Percentiles rank a stretch among this genome's conserved stretches.
These are phyloP conservation scores for Eidolon helvum DNA, from an alignment of 2,113 vertebrate species.

Conservation along the genomic window DNA sequence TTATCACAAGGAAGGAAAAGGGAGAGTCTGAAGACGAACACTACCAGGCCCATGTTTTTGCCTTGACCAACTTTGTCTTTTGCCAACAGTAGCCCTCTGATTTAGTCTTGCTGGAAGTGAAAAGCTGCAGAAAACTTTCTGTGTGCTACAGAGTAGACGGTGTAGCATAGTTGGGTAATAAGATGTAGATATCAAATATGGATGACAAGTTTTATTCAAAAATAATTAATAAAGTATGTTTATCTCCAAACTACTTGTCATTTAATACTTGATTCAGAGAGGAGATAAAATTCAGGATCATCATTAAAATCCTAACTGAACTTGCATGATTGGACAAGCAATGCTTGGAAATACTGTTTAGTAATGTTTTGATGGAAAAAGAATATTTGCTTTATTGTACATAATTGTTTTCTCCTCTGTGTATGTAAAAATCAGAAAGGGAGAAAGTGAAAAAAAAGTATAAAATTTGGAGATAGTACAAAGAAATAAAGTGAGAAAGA, in stretches of 20 bases:
- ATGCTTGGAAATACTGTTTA: background rate
- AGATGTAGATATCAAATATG: background rate
- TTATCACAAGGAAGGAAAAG: constrained; percentile 8
- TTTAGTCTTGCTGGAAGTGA: background rate
- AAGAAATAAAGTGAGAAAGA: background rate
- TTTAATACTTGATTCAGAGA: background rate
- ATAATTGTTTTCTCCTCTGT: background rate
- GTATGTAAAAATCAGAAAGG: background rate
- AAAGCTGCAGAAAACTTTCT: background rate
- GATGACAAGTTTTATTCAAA: background rate
- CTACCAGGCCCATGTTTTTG: background rate
- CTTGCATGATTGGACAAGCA: background rate
- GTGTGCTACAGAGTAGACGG: background rate
- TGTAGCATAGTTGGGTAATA: background rate
- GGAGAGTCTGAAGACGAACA: background rate
- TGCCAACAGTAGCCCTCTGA: background rate
- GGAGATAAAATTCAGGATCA: background rate
- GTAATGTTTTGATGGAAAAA: background rate
- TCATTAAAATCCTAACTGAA: constrained; percentile 31
- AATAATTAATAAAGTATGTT: background rate
- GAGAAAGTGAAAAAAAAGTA: background rate
- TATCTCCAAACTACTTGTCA: background rate
- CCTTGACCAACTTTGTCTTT: background rate
- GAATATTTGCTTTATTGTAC: background rate
- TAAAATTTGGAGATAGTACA: background rate